A percentile compares a stretch with the other conserved stretches of the same genome.
phyloP scores from a whole-genome alignment of 2,113 vertebrate species.

The Zosterops pallidus region DNA sequence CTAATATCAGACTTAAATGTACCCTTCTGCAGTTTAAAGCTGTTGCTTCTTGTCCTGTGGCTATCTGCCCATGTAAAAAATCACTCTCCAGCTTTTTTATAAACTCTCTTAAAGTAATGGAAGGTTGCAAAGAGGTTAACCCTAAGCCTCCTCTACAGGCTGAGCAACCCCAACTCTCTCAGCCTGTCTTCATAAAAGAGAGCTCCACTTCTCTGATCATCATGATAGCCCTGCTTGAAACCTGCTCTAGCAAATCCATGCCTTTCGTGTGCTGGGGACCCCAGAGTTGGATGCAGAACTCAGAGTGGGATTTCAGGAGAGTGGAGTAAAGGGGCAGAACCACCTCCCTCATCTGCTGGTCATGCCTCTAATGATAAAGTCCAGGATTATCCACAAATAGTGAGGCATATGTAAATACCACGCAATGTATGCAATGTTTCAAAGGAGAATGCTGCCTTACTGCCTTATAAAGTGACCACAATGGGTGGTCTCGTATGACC shows the following conservation, averaged over 20 bases:
- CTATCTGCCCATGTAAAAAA: neutral
- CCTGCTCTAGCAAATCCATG: neutral
- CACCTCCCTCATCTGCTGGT: neutral
- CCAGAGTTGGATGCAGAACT: neutral
- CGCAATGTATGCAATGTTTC: neutral
- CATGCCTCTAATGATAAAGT: neutral
- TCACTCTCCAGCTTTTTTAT: neutral
- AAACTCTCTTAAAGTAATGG: neutral
- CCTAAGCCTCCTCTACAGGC: neutral
- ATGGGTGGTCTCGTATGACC: neutral
- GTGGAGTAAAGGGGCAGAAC: neutral
- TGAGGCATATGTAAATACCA: neutral
- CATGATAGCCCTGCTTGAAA: neutral
- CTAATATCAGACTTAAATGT: neutral
- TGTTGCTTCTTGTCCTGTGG: neutral
- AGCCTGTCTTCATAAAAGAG: neutral
- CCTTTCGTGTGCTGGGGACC: neutral
- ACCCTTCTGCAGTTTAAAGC: neutral
- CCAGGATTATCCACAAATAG: neutral
- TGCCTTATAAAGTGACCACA: neutral
- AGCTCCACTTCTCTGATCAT: neutral
- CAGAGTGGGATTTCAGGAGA: neutral
- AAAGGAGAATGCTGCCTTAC: neutral
- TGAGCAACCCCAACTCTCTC: neutral
- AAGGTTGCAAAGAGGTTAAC: neutral